These are phyloP conservation scores for Ceratosolen solmsi DNA, from an alignment of 1,140 invertebrate species.

Conservation along the genomic window DNA sequence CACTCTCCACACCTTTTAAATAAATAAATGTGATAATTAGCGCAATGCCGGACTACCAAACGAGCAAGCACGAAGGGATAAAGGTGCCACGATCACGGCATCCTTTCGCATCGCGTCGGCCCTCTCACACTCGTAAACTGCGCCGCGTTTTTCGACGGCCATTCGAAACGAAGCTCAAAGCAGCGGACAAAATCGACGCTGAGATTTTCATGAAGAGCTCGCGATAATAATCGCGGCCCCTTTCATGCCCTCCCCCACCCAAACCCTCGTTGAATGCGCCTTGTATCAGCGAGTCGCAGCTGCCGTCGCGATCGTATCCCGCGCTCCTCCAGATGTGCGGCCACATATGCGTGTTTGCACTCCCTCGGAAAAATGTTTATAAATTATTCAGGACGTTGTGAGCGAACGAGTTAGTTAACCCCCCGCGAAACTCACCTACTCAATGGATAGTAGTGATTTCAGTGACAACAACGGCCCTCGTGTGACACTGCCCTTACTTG, in stretches of 20 bases:
- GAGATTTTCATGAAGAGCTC: neutral
- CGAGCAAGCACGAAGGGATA: too few species aligned
- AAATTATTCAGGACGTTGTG: neutral
- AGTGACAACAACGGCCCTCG: neutral
- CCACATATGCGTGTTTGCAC: neutral
- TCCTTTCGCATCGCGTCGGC: neutral
- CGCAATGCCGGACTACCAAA: too few species aligned
- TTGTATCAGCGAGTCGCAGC: neutral
- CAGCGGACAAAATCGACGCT: neutral
- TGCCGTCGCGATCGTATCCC: neutral
- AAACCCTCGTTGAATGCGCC: neutral
- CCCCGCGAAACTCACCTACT: neutral
- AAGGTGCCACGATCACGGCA: too few species aligned
- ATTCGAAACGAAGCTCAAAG: too few species aligned
- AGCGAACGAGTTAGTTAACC: neutral
- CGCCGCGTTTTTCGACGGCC: neutral
- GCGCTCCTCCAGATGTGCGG: neutral
- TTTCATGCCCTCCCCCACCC: neutral
- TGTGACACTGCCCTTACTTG: neutral
- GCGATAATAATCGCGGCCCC: neutral
- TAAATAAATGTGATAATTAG: too few species aligned
- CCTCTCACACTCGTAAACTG: neutral
- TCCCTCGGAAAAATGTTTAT: neutral
- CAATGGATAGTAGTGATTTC: neutral
- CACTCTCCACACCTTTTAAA: too few species aligned